A percentile compares a stretch with the other conserved stretches of the same genome.
phyloP scores from a whole-genome alignment of 2,797 vertebrate genomes.

The Pristis pectinata region DNA sequence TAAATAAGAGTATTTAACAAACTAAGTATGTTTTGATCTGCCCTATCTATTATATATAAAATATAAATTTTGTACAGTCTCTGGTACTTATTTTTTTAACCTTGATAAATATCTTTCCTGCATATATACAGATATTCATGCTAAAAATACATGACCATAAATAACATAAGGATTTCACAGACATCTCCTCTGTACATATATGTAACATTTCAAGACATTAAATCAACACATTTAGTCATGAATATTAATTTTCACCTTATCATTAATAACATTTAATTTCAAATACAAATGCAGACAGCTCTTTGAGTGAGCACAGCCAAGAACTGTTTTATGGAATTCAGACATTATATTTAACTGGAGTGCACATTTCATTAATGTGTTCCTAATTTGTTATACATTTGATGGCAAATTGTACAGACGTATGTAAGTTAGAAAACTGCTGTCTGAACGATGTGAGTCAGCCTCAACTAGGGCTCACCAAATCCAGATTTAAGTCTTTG shows the following conservation, averaged over 20 bases:
- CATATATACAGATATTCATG: conserved; percentile 77
- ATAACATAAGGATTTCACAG: conserved; percentile 17
- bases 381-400: neutral
- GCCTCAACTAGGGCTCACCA: neutral
- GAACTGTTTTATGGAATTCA: neutral
- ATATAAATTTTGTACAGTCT: conserved; percentile 77
- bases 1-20: conserved; percentile 34
- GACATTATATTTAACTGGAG: neutral
- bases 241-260: conserved; percentile 8
- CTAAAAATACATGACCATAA: conserved; percentile 41
- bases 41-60: conserved; percentile 57
- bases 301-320: neutral
- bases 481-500: neutral
- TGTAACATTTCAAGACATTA: neutral
- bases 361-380: neutral
- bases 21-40: neutral
- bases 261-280: conserved; percentile 15
- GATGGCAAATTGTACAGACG: neutral
- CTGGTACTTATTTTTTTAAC: conserved; percentile 59
- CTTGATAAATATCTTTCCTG: conserved; percentile 76
- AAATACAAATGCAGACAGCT: neutral
- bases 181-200: conserved; percentile 28
- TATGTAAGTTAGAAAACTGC: neutral
- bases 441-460: neutral
- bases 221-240: neutral